Evolutionary conservation across 2,113 vertebrate genomes (phyloP).

Genomic region (Catharus fuscescens): DNA sequence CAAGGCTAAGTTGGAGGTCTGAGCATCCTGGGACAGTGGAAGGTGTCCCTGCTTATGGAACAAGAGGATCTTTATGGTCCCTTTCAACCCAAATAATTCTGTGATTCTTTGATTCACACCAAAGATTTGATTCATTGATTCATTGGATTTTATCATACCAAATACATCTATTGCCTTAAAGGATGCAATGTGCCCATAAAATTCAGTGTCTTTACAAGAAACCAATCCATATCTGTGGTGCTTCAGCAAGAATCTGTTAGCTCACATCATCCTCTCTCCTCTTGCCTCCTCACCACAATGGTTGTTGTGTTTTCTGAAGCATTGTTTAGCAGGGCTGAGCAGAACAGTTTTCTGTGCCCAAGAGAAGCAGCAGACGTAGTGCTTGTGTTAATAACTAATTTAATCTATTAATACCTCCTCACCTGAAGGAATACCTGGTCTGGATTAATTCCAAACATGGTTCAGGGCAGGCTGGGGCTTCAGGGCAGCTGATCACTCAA

Average conservation of each 20-base stretch:
- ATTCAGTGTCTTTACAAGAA: neutral
- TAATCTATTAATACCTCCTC: neutral
- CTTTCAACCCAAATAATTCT: neutral
- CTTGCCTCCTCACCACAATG: neutral
- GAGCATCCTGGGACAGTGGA: rapidly evolving
- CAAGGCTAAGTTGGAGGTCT: neutral
- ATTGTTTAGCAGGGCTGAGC: neutral
- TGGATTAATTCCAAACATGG: neutral
- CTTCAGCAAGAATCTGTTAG: neutral
- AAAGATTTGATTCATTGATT: too few relatives aligned
- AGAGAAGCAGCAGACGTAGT: neutral
- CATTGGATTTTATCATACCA: neutral
- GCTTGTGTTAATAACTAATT: neutral
- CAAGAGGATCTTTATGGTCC: neutral
- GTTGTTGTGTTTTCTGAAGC: neutral
- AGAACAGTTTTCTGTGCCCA: neutral
- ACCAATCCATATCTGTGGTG: neutral
- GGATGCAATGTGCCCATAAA: neutral
- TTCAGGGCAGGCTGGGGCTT: neutral
- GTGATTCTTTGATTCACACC: neutral
- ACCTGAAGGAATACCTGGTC: neutral
- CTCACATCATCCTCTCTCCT: neutral
- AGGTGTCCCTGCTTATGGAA: neutral
- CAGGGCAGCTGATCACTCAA: neutral
- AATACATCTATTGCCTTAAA: neutral